Base-by-base conservation (phyloP, 2,888 invertebrate species). In the Serrognathus titanus region DNA sequence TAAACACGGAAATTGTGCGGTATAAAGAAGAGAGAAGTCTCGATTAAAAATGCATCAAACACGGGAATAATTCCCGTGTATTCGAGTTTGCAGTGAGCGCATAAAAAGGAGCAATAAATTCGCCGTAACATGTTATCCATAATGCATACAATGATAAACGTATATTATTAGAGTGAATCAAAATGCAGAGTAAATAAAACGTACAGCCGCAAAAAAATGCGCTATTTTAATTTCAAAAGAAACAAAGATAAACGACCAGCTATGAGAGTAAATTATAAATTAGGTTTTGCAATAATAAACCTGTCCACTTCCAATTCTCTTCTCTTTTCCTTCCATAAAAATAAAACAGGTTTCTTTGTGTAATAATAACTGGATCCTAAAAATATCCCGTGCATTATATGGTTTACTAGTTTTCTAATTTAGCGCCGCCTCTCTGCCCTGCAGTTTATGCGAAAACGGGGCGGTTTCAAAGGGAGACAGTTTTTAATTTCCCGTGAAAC, bases 261-360 rank as follows among this genome's bases (percentile, higher is more conserved):
- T 49, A 40, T 41, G 48, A 58, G 50, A 49, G 50, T 53, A 51
- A 57, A 53, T 50, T 54, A 49, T 51, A 53, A 58, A 58, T 58
- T 58, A 58, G 58, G 54, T 58, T 50, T 49, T 43, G 53, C 53
- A 54, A 54, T 51, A 54, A 54, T 58, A 51, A 58, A 54, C 54
- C 51, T 51, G 55, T 55, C 55, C 31, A 50, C 55, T 55, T 55
- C 49, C 49, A 55, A 55, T 55, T 50, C 55, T 38, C 49, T 45
- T 43, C 43, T 38, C 48, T 24, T 49, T 55, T 45, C 43, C 45
- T 54, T 49, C 54, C 54, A 47, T 57, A 61, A 59, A 61, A 61
- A 56, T 53, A 49, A 50, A 59, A 61, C 61, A 51, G 61, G 61
- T 61, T 61, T 61, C 58, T 60, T 60, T 58, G 57, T 60, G 51